phyloP scores from a whole-genome alignment of 1,140 invertebrate genomes.

The Meloidogyne floridensis region DNA sequence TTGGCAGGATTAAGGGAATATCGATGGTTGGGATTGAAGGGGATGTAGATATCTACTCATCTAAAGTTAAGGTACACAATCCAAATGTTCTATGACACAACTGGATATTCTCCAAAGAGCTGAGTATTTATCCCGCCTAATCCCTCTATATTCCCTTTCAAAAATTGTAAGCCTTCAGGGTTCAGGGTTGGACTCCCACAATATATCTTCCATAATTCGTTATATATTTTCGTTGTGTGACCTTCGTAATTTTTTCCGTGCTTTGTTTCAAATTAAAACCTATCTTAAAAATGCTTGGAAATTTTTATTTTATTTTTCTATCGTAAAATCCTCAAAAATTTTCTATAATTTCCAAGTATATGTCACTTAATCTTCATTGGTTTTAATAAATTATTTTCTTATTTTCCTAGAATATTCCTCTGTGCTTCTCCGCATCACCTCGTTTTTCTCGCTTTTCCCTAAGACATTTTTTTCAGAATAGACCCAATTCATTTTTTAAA shows the following conservation, averaged over 20 bases:
- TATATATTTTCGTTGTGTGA: not conserved
- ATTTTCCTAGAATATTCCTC: not conserved
- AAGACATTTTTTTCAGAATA: too few relatives aligned
- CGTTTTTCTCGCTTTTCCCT: not conserved
- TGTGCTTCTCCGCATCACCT: not conserved
- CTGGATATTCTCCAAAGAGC: too few relatives aligned
- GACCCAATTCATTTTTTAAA: not conserved
- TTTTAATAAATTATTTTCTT: not conserved
- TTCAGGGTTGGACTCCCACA: not conserved
- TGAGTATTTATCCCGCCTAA: too few relatives aligned
- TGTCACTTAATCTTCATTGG: not conserved
- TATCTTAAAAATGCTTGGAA: not conserved
- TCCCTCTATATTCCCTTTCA: not conserved
- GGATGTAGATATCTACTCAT: too few relatives aligned
- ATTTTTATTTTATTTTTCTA: not conserved
- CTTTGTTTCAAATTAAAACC: not conserved
- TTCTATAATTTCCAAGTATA: not conserved
- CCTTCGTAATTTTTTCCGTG: constrained; percentile 1
- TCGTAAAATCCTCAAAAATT: not conserved
- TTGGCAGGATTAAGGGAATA: too few relatives aligned
- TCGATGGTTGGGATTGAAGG: too few relatives aligned
- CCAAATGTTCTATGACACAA: too few relatives aligned
- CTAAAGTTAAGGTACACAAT: too few relatives aligned
- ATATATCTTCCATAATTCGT: not conserved
- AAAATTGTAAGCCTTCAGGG: too few relatives aligned